Conservation (phyloP, 2,797 vertebrate genomes). For the Crocodylus rhombifer region DNA sequence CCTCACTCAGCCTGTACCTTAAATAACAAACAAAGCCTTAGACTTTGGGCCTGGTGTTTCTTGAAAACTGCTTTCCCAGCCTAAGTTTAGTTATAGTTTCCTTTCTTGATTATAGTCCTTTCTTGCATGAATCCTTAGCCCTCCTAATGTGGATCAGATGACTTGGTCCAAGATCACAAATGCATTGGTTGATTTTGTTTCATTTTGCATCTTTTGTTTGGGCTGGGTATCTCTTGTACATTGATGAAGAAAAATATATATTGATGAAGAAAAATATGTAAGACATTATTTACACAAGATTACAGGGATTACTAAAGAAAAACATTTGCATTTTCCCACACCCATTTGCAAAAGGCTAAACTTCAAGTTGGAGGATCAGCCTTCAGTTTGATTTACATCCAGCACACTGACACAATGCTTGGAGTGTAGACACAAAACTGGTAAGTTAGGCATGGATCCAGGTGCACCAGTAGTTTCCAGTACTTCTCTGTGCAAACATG, state of each 20-base stretch:
- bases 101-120: not conserved
- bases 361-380: conserved; percentile 27
- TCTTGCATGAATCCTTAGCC: conserved; percentile 21
- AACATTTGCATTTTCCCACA: conserved; percentile 3
- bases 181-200: not conserved
- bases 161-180: conserved; percentile 17
- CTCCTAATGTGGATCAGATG: conserved; percentile 19
- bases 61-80: conserved; percentile 22
- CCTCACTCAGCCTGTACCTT: not conserved
- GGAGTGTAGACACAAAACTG: conserved; percentile 2
- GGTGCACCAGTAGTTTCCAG: conserved; percentile 20
- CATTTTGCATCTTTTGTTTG: not conserved
- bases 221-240: not conserved
- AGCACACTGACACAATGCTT: conserved; percentile 20
- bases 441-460: not conserved
- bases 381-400: conserved; percentile 48
- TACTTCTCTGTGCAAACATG: conserved; percentile 14
- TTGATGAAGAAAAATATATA: not conserved
- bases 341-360: not conserved
- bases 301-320: conserved; percentile 37
- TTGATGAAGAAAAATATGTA: not conserved
- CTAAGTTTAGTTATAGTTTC: conserved; percentile 5
- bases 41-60: not conserved
- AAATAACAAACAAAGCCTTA: not conserved
- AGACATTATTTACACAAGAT: conserved; percentile 35